Conservation (phyloP, 2,113 vertebrate species). For the Mugil cephalus region DNA sequence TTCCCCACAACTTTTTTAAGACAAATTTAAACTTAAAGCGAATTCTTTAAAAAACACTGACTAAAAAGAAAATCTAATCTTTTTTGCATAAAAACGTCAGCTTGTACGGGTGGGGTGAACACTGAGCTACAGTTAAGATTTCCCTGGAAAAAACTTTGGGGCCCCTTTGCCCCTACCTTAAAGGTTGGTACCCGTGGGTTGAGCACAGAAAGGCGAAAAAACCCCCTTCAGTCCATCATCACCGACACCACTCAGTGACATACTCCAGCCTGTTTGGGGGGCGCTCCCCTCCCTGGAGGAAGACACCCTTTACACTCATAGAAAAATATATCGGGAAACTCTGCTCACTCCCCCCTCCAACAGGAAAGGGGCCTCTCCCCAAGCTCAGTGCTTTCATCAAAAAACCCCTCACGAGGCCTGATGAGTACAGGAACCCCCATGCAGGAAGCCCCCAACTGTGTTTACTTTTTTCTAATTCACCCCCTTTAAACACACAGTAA, state of each 20-base stretch:
- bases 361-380: slow-evolving; percentile 86
- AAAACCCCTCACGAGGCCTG: slow-evolving; percentile 51
- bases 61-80: too few relatives aligned
- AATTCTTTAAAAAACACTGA: too few relatives aligned
- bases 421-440: too few relatives aligned
- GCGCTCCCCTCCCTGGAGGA: slow-evolving; percentile 78
- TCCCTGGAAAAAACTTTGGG: too few relatives aligned
- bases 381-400: slow-evolving; percentile 84
- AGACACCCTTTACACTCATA: slow-evolving; percentile 87
- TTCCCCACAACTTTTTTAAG: too few relatives aligned
- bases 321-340: slow-evolving; percentile 86
- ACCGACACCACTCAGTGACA: slow-evolving; percentile 85
- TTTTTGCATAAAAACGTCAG: too few relatives aligned
- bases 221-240: slow-evolving; percentile 85
- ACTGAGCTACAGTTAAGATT: too few relatives aligned
- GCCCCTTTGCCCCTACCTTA: slow-evolving; percentile 73
- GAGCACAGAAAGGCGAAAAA: slow-evolving; percentile 85
- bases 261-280: slow-evolving; percentile 84
- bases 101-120: too few relatives aligned
- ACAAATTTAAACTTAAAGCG: too few relatives aligned
- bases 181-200: slow-evolving; percentile 86
- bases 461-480: too few relatives aligned
- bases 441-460: too few relatives aligned
- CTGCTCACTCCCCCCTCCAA: slow-evolving; percentile 83
- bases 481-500: too few relatives aligned